phyloP scores from a whole-genome alignment of 2,113 vertebrate species.

The Onychostruthus taczanowskii region DNA sequence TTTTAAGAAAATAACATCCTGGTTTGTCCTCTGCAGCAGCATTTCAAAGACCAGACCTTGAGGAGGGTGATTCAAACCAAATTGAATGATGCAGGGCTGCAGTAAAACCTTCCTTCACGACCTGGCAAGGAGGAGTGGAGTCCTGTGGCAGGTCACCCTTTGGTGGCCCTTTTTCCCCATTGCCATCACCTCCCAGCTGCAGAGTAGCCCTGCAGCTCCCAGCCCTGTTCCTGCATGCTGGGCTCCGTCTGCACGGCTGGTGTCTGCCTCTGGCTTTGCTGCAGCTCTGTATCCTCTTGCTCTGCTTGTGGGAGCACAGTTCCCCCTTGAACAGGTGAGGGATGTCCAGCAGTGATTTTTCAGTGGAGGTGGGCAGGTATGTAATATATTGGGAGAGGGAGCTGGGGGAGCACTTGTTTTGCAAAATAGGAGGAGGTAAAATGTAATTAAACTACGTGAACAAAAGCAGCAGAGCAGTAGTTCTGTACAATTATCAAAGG shows the following conservation, averaged over 20 bases:
- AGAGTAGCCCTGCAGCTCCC: not conserved
- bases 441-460: not conserved
- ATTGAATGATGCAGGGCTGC: not conserved
- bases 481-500: not conserved
- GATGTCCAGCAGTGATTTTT: not conserved
- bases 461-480: not conserved
- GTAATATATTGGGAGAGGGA: not conserved
- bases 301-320: not conserved
- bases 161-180: not conserved
- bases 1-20: not conserved
- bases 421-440: not conserved
- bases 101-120: not conserved
- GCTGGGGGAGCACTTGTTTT: not conserved
- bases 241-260: accelerated
- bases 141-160: not conserved
- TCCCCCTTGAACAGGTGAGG: not conserved
- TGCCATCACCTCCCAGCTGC: not conserved
- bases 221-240: not conserved
- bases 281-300: accelerated
- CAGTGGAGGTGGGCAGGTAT: not conserved
- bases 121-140: accelerated
- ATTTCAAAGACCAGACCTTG: not conserved
- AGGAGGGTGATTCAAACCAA: accelerated
- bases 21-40: not conserved
- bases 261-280: not conserved